phyloP scores from a whole-genome alignment of 2,797 vertebrate genomes.

The Botia kubotai region DNA sequence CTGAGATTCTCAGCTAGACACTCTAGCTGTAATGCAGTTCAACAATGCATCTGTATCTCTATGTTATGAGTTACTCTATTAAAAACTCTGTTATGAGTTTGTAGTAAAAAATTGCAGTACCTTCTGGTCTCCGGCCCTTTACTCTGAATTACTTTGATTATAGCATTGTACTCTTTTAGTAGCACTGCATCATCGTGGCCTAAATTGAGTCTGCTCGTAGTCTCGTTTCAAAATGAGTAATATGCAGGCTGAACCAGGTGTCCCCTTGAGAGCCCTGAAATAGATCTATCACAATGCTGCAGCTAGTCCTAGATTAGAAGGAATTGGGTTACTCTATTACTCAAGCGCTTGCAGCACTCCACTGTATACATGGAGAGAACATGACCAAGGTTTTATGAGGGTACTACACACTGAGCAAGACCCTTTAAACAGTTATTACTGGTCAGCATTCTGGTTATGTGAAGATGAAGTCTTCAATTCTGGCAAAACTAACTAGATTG shows the following conservation, averaged over 20 bases:
- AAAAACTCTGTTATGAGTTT: background rate
- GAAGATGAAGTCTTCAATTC: background rate
- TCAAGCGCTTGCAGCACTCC: constrained; percentile 57
- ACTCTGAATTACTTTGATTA: constrained; percentile 6
- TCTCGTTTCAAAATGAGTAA: constrained; percentile 56
- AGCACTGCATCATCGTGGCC: constrained; percentile 43
- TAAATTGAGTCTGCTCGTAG: constrained; percentile 44
- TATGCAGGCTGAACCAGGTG: constrained; percentile 54
- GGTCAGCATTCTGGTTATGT: background rate
- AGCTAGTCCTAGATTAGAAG: constrained; percentile 72
- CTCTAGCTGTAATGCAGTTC: no score
- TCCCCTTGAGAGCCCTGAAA: constrained; percentile 65
- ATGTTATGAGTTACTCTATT: background rate
- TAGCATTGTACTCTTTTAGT: background rate
- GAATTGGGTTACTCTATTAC: constrained; percentile 75
- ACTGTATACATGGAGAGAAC: constrained; percentile 62
- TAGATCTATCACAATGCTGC: constrained; percentile 55
- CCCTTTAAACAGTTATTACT: constrained; percentile 22
- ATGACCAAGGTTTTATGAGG: constrained; percentile 62
- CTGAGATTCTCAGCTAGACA: no score
- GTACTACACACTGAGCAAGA: constrained; percentile 36
- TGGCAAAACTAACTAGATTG: background rate
- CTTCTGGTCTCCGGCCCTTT: background rate
- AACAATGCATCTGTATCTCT: background rate
- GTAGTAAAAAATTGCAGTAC: background rate